A percentile compares a stretch with the other conserved stretches of the same genome.
phyloP scores from a whole-genome alignment of 2,888 invertebrate species.

The Lithophane leautieri region DNA sequence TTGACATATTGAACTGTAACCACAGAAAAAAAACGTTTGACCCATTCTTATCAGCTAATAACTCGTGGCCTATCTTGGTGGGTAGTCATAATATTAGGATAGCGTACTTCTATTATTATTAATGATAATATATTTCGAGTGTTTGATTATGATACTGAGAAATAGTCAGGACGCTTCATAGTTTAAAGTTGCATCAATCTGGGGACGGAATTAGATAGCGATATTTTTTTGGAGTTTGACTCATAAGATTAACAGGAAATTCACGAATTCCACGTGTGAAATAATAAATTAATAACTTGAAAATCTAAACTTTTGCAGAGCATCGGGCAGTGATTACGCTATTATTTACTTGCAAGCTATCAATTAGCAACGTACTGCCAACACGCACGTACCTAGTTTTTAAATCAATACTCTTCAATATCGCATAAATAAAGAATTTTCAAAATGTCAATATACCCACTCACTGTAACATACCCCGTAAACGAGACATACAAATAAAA shows the following conservation, averaged over 20 bases:
- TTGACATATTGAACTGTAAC: conserved; percentile 52
- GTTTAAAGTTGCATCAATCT: conserved; percentile 38
- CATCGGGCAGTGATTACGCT: not conserved
- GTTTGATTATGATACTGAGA: conserved; percentile 28
- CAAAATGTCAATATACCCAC: conserved; percentile 11
- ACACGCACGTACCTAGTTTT: not conserved
- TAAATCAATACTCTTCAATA: conserved; percentile 24
- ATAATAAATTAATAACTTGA: conserved; percentile 4
- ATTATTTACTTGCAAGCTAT: conserved; percentile 21
- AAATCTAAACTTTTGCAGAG: not conserved
- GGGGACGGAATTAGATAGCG: conserved; percentile 26
- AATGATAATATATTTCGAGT: conserved; percentile 28
- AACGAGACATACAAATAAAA: conserved; percentile 67
- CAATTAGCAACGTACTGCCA: not conserved
- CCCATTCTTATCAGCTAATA: conserved; percentile 50
- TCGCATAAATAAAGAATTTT: conserved; percentile 17
- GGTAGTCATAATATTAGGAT: conserved; percentile 47
- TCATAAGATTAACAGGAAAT: conserved; percentile 30
- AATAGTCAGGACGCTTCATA: conserved; percentile 45
- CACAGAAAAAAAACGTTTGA: conserved; percentile 28
- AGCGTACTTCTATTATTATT: conserved; percentile 18
- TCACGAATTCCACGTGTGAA: conserved; percentile 18
- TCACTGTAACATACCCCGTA: conserved; percentile 42
- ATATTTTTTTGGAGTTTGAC: conserved; percentile 33
- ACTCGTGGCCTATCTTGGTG: conserved; percentile 39